phyloP scores from a whole-genome alignment of 64 coral and sea anemone genomes.

The Anthopleura sola region DNA sequence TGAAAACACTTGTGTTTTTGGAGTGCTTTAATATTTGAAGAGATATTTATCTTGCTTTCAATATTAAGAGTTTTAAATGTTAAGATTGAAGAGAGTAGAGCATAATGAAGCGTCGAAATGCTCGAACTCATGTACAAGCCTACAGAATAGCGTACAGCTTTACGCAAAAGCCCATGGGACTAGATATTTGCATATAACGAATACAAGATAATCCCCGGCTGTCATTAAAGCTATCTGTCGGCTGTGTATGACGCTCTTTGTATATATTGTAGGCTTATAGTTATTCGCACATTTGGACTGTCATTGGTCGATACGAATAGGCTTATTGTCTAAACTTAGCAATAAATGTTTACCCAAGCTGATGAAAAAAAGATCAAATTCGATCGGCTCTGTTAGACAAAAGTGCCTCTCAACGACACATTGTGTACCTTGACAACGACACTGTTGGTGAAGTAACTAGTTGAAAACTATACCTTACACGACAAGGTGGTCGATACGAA shows the following conservation, averaged over 20 bases:
- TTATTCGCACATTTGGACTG: not conserved
- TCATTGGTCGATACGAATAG: constrained; percentile 16
- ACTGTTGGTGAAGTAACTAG: constrained; percentile 33
- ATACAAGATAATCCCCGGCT: constrained; percentile 1
- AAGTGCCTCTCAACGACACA: constrained; percentile 44
- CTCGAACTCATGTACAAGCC: not conserved
- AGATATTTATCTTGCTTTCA: not conserved
- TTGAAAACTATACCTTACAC: constrained; percentile 5
- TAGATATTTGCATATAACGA: not conserved
- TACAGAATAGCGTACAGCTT: not conserved
- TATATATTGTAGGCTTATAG: constrained; percentile 26
- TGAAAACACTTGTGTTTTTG: not conserved
- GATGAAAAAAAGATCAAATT: constrained; percentile 28
- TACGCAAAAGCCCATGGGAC: not conserved
- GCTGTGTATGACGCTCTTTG: constrained; percentile 40
- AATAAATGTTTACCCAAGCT: constrained; percentile 15
- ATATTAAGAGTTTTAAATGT: not conserved
- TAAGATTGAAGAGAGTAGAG: not conserved
- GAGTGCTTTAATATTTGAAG: not conserved
- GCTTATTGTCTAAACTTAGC: constrained; percentile 33
- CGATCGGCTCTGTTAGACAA: constrained; percentile 3
- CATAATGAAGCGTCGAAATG: not conserved
- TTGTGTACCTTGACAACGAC: constrained; percentile 84
- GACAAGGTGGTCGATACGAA: not conserved
- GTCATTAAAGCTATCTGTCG: constrained; percentile 30